Conservation (phyloP, 2,113 vertebrate genomes). For the Ovis aries region ARS-UI_Ramb_v3.0 NC_056054.1:127436501-127437000, state of each 20-base stretch:
- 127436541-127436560: not conserved
- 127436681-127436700: rapidly evolving
- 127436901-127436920: not conserved
- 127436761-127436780: not conserved
- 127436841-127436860: not conserved
- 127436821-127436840: not conserved
- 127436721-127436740: not conserved
- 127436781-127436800: not conserved
- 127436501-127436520: not conserved
- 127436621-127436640: not conserved
- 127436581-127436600: not conserved
- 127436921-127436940: not conserved
- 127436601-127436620: not conserved
- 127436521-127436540: not conserved
- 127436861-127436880: not conserved
- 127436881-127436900: not conserved
- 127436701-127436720: not conserved
- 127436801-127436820: not conserved
- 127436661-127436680: not conserved
- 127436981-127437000: not conserved
- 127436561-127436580: not conserved
- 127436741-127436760: not conserved
- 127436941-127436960: not conserved
- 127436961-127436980: not conserved
- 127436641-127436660: not conserved